Base-by-base conservation (phyloP, 1,140 invertebrate species). In the Campoletis sonorensis region DNA sequence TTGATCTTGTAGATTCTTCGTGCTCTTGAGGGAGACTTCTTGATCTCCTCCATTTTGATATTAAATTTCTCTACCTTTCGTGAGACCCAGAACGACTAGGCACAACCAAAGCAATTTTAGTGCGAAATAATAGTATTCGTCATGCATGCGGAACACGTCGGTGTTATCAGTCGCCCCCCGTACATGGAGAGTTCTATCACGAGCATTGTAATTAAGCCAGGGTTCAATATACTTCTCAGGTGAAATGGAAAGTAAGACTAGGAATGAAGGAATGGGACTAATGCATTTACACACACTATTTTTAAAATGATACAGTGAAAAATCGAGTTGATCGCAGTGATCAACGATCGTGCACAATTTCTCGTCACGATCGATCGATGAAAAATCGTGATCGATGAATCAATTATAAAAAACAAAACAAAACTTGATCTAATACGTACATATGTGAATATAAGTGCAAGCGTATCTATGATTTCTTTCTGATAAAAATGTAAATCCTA, bases 1-100 rank as follows among this genome's bases (percentile, higher is more conserved):
- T 88, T 87, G 87, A 88, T 88, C 86, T 88, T 87, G 86, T 78
- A 33, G 76, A 37, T 78, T 78, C 76, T 45, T n/a, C 61, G 37
- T 27, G 58, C 45, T 30, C 49, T 26, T 67, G 58, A 45, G 40
- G 3, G 18, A 18, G 33, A 8, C 18, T 54, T 26, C 10, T 77
- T 30, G 58, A 13, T 67, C 54, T 64, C 51, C 75, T 37, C 30
- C 54, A 27, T 64, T 67, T 67, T 13, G 27, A 33, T 78, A 64
- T 67, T 49, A 21, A 2, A 0, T 54, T 8, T 64, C 21, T 67
- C 27, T 13, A 15, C 23, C 13, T 21, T 26, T 13, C 33, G 23
- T 27, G 61, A 64, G 61, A 27, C 13, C 21, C 61, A 23, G 23
- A 27, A 27, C 11, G 49, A 54, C 49, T 4, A 40, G 5, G 37